Percentiles rank a stretch among this genome's conserved stretches.
Conservation (phyloP, 2,113 vertebrate genomes). For the Jaculus jaculus region DNA sequence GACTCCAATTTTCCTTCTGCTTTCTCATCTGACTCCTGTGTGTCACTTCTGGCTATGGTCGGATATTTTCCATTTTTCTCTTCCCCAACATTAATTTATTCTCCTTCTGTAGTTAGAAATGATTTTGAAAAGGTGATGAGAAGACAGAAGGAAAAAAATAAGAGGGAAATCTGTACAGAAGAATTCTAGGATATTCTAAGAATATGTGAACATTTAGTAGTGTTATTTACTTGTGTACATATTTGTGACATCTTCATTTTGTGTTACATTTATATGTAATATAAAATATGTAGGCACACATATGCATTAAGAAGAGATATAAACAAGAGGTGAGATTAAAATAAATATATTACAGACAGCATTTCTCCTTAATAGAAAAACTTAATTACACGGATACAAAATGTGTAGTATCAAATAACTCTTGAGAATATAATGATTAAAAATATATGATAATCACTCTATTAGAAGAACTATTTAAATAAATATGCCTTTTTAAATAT, state of each 20-base stretch:
- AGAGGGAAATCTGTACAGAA: background rate
- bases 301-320: background rate
- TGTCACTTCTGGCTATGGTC: background rate
- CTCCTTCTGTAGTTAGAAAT: background rate
- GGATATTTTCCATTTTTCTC: background rate
- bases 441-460: background rate
- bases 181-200: background rate
- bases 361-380: conserved; percentile 12
- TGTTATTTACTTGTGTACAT: conserved; percentile 24
- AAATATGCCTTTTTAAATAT: too few relatives aligned
- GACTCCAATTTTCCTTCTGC: background rate
- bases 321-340: background rate
- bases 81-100: background rate
- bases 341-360: background rate
- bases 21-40: background rate
- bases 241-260: background rate
- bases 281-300: background rate
- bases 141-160: background rate
- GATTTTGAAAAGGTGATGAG: background rate
- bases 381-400: background rate
- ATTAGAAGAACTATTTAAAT: background rate
- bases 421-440: background rate
- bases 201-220: background rate
- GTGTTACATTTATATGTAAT: background rate
- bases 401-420: background rate